Base-by-base conservation (phyloP, 2,797 vertebrate genomes). In the Manis crassicaudata region DNA sequence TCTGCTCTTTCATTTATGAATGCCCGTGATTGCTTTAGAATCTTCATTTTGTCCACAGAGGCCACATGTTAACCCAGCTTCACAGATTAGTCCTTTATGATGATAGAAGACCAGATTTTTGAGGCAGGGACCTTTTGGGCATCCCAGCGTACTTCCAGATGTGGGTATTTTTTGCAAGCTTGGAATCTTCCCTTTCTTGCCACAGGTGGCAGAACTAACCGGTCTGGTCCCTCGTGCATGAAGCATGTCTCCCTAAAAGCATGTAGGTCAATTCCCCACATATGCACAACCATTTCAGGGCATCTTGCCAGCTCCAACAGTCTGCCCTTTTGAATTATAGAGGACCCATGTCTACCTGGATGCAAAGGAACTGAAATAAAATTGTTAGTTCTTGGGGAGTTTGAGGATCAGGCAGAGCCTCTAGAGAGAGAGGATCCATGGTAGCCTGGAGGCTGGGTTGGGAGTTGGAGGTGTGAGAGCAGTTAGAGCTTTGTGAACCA, bases 1-100 rank as follows among this genome's bases (percentile, higher is more conserved):
- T 95, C 77, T 96, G 81, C 67, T 46, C 52, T 90, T 93, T 84
- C 23, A 25, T 82, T 92, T 23, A 20, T 81, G 76, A 93, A 52
- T 63, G 72, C 84, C 86, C 76, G 32, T 23, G 21, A 67, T 80
- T 80, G 43, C 63, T 86, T 79, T 68, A 75, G 68, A 94, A 37
- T 14, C 35, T 11, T 86, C 23, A 8, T 56, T 73, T 96, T 58
- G 27, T 10, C 40, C 25, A 16, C 32, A 20, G 37, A 52, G 77
- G 16, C 29, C 5, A 0, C 5, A 35, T 54, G 50, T 87, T 54
- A 67, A 67, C 77, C 12, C 54, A 52, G 14, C 14, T 20, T 87
- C 40, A 63, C 52, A 16, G 43, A 88, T 82, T 13, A 60, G 46
- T 73, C 56, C 46, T 67, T 14, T 25, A 8, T 40, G 37, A 80